Percentiles rank a stretch among this genome's conserved stretches.
Evolutionary conservation across 1,140 invertebrate species (phyloP).

Genomic region (Meteorus sp.): DNA sequence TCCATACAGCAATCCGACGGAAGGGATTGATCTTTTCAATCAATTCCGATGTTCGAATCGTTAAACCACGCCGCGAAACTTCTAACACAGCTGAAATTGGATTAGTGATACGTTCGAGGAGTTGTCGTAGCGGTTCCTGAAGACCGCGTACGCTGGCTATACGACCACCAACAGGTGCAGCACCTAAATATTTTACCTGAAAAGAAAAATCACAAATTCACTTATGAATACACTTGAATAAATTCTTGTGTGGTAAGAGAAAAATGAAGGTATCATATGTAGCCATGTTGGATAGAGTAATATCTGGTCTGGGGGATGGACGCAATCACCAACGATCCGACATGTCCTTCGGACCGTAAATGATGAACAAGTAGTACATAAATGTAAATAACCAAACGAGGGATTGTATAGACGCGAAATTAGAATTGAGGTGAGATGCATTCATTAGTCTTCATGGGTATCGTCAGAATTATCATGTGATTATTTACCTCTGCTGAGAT

Average conservation of each 20-base stretch:
- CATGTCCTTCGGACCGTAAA: background rate
- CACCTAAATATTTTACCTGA: conserved; percentile 81
- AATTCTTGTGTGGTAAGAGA: too few species aligned
- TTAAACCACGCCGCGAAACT: conserved; percentile 50
- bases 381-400: background rate
- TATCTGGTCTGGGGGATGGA: background rate
- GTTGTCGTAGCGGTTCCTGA: conserved; percentile 76
- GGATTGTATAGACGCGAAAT: background rate
- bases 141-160: conserved; percentile 81
- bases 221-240: background rate
- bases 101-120: conserved; percentile 55
- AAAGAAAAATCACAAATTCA: conserved; percentile 50
- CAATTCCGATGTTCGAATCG: conserved; percentile 45
- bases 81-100: conserved; percentile 50
- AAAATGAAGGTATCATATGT: background rate
- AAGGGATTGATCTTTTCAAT: conserved; percentile 66
- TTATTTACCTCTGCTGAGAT: too few species aligned
- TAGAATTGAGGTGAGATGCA: background rate
- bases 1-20: conserved; percentile 89
- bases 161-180: conserved; percentile 73
- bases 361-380: conserved; percentile 15
- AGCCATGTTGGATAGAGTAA: background rate
- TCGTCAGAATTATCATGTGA: background rate
- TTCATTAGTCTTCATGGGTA: background rate
- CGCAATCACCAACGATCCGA: background rate